phyloP scores from a whole-genome alignment of 2,113 vertebrate genomes.

The Sinocyclocheilus rhinocerous region DNA sequence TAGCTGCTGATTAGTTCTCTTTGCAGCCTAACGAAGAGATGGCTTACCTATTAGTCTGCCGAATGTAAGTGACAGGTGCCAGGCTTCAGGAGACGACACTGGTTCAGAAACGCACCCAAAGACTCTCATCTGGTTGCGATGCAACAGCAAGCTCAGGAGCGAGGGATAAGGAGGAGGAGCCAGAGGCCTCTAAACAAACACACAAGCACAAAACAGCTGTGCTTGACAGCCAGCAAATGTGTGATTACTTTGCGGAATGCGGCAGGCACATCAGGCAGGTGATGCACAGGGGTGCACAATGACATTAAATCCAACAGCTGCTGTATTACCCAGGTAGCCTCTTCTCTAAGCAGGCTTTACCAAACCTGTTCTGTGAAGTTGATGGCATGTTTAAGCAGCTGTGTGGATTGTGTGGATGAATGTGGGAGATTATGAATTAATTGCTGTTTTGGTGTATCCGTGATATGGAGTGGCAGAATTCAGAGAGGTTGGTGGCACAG shows the following conservation, averaged over 20 bases:
- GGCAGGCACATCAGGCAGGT: not conserved
- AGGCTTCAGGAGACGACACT: conserved; percentile 11
- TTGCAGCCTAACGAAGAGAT: conserved; percentile 44
- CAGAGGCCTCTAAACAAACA: conserved; percentile 44
- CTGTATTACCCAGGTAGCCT: not conserved
- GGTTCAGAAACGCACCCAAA: not conserved
- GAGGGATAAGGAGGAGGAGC: conserved; percentile 7
- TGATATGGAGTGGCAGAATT: not conserved
- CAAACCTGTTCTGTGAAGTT: not conserved
- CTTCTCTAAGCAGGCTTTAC: not conserved
- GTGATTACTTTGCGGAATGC: conserved; percentile 35
- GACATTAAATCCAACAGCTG: conserved; percentile 24
- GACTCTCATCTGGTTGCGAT: not conserved
- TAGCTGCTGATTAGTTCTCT: conserved; percentile 28
- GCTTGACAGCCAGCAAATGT: conserved; percentile 41
- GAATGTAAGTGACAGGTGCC: conserved; percentile 44
- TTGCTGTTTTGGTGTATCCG: not conserved
- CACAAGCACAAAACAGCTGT: conserved; percentile 40
- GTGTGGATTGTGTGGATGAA: not conserved
- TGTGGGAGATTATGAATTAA: not conserved
- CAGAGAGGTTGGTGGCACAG: not conserved
- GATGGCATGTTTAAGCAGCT: not conserved
- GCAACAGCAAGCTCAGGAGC: not conserved
- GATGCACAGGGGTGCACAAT: not conserved
- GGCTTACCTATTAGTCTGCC: conserved; percentile 37